These are phyloP conservation scores for Alligator mississippiensis DNA, from an alignment of 2,113 vertebrate genomes.

Conservation along the genomic window DNA sequence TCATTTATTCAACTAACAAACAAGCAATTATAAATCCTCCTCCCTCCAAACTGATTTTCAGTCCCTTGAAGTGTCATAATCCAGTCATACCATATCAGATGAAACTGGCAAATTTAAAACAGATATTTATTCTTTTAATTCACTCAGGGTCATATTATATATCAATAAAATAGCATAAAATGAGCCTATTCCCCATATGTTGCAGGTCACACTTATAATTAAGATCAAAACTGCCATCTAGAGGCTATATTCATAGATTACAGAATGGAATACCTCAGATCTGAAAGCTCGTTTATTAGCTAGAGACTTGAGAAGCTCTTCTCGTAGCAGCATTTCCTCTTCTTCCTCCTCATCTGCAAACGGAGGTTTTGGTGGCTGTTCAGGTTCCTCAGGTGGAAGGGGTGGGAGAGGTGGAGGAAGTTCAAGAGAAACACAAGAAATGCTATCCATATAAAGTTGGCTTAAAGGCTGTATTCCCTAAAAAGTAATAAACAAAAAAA, in stretches of 20 bases:
- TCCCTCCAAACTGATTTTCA: background rate
- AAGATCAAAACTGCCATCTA: conserved; percentile 65
- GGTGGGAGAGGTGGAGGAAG: conserved; percentile 88
- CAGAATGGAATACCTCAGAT: conserved; percentile 80
- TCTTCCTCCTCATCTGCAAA: conserved; percentile 98
- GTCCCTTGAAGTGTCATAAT: background rate
- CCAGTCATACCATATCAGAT: background rate
- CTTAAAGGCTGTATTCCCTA: conserved; percentile 72
- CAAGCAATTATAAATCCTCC: background rate
- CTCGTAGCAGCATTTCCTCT: conserved; percentile 96
- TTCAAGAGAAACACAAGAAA: conserved; percentile 71
- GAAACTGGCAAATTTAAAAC: background rate
- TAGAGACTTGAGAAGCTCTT: conserved; percentile 95
- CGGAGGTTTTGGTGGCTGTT: conserved; percentile 94
- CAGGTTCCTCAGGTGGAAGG: conserved; percentile 87
- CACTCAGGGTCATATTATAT: background rate
- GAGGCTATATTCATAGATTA: conserved; percentile 20
- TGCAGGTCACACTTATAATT: background rate
- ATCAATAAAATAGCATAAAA: background rate
- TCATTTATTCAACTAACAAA: too few relatives aligned
- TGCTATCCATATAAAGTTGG: conserved; percentile 79
- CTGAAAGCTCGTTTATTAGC: conserved; percentile 87
- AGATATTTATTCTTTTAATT: background rate
- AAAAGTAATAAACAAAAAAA: conserved; percentile 13
- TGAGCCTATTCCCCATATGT: background rate